Evolutionary conservation across 1,140 invertebrate genomes (phyloP), one percentile per base, ranked within the genome.

Genomic region (Drosophila pseudoobscura): DNA sequence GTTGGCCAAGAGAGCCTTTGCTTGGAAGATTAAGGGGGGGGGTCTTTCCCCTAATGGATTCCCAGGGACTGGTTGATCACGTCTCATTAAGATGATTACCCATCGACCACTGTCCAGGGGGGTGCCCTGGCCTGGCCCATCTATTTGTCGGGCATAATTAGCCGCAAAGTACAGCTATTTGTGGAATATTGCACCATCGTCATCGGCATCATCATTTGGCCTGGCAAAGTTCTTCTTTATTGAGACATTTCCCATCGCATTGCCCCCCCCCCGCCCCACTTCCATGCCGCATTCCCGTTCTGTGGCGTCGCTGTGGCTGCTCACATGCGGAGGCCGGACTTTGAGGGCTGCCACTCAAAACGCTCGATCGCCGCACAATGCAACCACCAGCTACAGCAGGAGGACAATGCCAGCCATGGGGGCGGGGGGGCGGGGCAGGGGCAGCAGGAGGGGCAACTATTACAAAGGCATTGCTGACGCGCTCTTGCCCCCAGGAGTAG

Each of bases 91-190:
- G 35, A 13, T 35, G 31, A 35, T 35, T 35, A 3, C 31, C 31
- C 6, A 20, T 20, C 29, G 6, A 2, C 29, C 31, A 11, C 1
- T 35, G 9, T 9, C 20, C 20, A 20, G 20, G 3, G 11, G 31
- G 3, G 31, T 11, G 20, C 3, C 26, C 24, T 8, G 22, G 2
- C 22, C 44, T 3, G n/a, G 55, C 15, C 15, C 31, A 6, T 17
- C 58, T 39, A 58, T 80, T 84, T 76, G 71, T 76, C 50, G 43
- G 60, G 63, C 56, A 63, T 84, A 85, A 84, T 84, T 85, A 84
- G 80, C 66, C 66, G 54, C 80, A 85, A 85, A 84, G 76, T 80
- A 74, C 85, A 20, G 63, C 80, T 62, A 59, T 70, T 80, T 52
- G 62, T 31, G 56, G 45, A 56, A 73, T 72, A 64, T 71, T 61